A percentile compares a stretch with the other conserved stretches of the same genome.
Evolutionary conservation across 1,140 invertebrate genomes (phyloP).

Genomic region (Eupristina koningsbergeri): DNA sequence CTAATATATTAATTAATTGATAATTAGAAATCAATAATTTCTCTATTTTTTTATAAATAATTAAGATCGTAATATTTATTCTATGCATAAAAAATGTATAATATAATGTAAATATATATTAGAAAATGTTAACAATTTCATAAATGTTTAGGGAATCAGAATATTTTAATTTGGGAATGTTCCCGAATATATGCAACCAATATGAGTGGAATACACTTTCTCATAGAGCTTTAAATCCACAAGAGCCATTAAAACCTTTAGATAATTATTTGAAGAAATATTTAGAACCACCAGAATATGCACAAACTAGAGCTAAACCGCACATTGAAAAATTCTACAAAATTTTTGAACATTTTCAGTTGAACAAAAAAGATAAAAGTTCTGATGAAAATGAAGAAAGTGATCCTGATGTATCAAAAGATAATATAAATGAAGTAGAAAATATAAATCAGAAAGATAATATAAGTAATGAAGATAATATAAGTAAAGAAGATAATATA

Average conservation of each 20-base stretch:
- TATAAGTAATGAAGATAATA: not conserved
- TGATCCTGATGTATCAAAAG: not conserved
- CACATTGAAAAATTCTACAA: constrained; percentile 4
- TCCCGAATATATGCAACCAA: constrained; percentile 48
- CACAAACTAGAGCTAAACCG: not conserved
- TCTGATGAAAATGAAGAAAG: not conserved
- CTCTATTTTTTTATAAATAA: too few species aligned
- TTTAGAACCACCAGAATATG: constrained; percentile 13
- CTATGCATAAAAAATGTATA: too few species aligned
- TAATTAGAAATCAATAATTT: too few species aligned
- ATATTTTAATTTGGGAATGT: constrained; percentile 31
- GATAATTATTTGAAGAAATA: constrained; percentile 33
- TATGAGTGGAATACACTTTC: constrained; percentile 52
- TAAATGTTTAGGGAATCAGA: not conserved
- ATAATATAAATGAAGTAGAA: not conserved
- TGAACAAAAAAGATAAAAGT: too few species aligned
- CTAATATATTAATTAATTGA: too few species aligned
- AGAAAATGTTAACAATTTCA: not conserved
- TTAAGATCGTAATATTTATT: too few species aligned
- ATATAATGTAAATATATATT: not conserved
- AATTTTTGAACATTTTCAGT: constrained; percentile 1
- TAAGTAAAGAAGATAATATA: not conserved
- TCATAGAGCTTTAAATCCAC: constrained; percentile 50
- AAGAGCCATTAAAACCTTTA: not conserved
- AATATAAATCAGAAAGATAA: not conserved